Conservation (phyloP, 2,113 vertebrate species). For the Pristiophorus japonicus region DNA sequence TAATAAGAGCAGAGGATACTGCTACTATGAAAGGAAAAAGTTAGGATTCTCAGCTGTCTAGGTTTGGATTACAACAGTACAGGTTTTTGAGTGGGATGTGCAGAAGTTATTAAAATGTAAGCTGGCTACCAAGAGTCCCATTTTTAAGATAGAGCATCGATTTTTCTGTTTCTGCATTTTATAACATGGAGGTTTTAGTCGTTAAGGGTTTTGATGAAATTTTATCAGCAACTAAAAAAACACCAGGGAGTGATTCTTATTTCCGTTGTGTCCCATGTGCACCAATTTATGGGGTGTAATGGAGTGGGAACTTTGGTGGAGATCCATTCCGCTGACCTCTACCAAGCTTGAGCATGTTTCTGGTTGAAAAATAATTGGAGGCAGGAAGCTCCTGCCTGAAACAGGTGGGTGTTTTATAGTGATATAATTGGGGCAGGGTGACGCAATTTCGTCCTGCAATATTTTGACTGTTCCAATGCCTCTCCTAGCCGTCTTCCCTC, state of each 20-base stretch:
- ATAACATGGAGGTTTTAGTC: neutral
- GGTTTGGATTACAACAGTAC: neutral
- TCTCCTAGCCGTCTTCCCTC: neutral
- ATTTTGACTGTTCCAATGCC: neutral
- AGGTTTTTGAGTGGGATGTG: neutral
- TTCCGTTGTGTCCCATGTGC: neutral
- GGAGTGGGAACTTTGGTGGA: slow-evolving; percentile 1
- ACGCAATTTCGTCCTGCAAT: neutral
- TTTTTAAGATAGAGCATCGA: neutral
- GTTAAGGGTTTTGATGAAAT: neutral
- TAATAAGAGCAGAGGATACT: neutral
- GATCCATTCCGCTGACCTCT: neutral
- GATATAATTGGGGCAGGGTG: neutral
- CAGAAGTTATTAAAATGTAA: neutral
- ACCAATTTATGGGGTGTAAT: neutral
- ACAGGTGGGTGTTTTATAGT: neutral
- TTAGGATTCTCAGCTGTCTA: neutral
- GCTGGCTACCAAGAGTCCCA: neutral
- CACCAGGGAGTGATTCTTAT: neutral
- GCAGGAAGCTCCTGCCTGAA: neutral
- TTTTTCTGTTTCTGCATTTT: neutral
- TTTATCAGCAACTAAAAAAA: neutral
- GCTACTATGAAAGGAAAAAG: neutral
- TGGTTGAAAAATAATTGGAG: neutral
- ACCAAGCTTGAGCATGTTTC: neutral